Percentiles rank a stretch among this genome's conserved stretches.
These are phyloP conservation scores for Chroicocephalus ridibundus DNA, from an alignment of 2,113 vertebrate genomes.

Conservation along the genomic window DNA sequence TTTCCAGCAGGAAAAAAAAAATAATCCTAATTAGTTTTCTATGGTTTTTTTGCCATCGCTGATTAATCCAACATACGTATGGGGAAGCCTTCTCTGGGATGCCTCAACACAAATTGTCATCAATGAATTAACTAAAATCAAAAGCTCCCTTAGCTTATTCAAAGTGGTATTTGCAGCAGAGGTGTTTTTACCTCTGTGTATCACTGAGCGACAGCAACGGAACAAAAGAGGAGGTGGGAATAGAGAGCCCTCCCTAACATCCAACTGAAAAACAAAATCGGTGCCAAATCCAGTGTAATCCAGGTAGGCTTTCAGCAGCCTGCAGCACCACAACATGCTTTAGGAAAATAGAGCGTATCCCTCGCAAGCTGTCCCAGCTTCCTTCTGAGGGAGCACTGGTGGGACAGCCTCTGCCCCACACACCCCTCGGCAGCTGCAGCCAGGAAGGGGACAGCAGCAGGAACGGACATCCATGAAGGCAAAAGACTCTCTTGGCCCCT, in stretches of 20 bases:
- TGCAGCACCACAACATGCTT: background rate
- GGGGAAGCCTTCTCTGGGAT: background rate
- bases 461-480: fast-evolving
- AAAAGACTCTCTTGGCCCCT: background rate
- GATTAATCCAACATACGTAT: background rate
- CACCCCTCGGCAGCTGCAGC: background rate
- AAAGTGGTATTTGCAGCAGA: background rate
- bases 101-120: background rate
- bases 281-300: background rate
- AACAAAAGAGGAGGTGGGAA: background rate
- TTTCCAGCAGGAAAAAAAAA: slow-evolving; percentile 10
- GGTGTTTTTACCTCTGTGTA: background rate
- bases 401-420: background rate
- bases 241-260: background rate
- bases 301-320: background rate
- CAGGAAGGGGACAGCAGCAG: background rate
- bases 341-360: fast-evolving
- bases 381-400: background rate
- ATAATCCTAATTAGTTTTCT: background rate
- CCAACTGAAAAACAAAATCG: background rate
- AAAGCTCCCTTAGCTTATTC: background rate
- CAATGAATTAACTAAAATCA: background rate
- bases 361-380: background rate
- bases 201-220: background rate
- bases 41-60: background rate